Conservation (phyloP, 1,140 invertebrate genomes). For the Zaprionus davidi region DNA sequence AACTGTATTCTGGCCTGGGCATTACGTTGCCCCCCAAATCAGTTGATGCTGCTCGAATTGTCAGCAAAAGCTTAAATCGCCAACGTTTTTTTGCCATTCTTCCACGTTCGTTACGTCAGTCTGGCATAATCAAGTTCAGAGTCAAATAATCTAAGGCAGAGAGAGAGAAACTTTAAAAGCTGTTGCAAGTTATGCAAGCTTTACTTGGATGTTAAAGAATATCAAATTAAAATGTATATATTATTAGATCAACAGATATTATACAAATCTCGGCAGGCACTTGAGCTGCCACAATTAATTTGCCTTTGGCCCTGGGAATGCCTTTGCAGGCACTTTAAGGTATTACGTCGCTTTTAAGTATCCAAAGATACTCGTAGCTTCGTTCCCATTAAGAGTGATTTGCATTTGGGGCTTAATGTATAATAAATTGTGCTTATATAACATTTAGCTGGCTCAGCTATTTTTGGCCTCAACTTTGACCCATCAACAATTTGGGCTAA, state of each 20-base stretch:
- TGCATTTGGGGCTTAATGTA: not conserved
- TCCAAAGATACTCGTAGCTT: not conserved
- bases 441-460: not conserved
- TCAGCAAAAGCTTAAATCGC: not conserved
- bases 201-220: not conserved
- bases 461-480: not conserved
- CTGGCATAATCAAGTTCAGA: not conserved
- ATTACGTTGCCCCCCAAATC: not conserved
- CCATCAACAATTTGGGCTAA: conserved; percentile 11
- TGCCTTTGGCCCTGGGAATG: not conserved
- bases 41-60: too few relatives aligned
- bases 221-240: not conserved
- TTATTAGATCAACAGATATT: conserved; percentile 1
- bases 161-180: not conserved
- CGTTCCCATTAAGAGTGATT: not conserved
- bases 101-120: not conserved
- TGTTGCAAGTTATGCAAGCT: not conserved
- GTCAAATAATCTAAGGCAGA: not conserved
- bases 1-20: not conserved
- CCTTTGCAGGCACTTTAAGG: not conserved
- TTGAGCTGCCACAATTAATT: not conserved
- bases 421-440: not conserved
- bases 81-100: too few relatives aligned
- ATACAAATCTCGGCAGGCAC: not conserved
- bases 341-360: not conserved